Evolutionary conservation across 2,888 invertebrate genomes (phyloP), one percentile per base, ranked within the genome.

Genomic region (Phymatocera aterrima): DNA sequence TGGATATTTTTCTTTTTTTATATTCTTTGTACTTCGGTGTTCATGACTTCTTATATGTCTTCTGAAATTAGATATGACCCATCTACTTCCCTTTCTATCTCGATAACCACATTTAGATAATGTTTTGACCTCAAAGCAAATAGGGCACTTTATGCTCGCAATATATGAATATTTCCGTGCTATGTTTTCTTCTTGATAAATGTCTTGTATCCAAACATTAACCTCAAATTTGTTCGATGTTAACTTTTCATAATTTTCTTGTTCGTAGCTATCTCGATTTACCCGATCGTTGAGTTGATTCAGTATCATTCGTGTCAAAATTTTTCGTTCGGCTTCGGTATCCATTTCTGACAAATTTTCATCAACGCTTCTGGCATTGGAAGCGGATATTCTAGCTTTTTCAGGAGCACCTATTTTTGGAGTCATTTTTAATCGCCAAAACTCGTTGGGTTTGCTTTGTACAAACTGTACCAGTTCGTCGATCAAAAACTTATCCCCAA

Each of bases 61-160:
- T 28, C 48, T 48, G 54, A 70, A 78, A 54, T 80, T 78, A 51
- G 80, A 78, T 28, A 80, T 12, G 18, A 80, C 80, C 80, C 80
- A 78, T 70, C 78, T 43, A 18, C 75, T 61, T 43, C 28, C 57
- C 2, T 34, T 43, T 12, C 77, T 57, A 28, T 61, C 78, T n/a
- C 24, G 21, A 34, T 10, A 37, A 8, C 72, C 65, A 70, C 78
- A 80, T 21, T 80, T 80, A 34, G 78, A 78, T 5, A 80, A 65
- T 57, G 40, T 40, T 15, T 75, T 15, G n/a, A 18, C 31, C 31
- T 43, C 31, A 15, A 72, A 37, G 43, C 79, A 80, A n/a, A 57
- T 40, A 51, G 65, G 64, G 46, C 78, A 80, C 40, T 68, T 68
- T 24, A 80, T 78, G 40, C 78, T 78, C 37, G 78, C 78, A 21